A percentile compares a stretch with the other conserved stretches of the same genome.
Evolutionary conservation across 2,797 vertebrate genomes (phyloP).

Genomic region (Neoniphon sammara): DNA sequence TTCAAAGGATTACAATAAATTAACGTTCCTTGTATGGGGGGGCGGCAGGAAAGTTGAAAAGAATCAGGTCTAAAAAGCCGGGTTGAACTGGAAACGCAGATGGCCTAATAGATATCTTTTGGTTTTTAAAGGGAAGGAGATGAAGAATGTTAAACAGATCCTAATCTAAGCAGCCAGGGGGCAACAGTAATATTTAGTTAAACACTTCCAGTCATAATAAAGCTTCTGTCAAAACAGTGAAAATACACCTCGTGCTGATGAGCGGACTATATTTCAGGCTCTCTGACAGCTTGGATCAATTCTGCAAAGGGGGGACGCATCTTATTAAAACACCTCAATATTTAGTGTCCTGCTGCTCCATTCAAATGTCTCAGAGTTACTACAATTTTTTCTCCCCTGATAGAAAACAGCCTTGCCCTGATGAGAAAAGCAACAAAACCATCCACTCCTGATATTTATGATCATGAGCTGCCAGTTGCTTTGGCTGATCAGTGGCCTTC

Average conservation of each 20-base stretch:
- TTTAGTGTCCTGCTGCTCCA: conserved; percentile 13
- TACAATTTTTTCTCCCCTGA: conserved; percentile 46
- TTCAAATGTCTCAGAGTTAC: conserved; percentile 53
- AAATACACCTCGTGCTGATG: conserved; percentile 55
- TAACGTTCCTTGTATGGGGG: conserved; percentile 52
- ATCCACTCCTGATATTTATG: conserved; percentile 71
- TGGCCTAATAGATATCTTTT: conserved; percentile 66
- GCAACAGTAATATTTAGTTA: conserved; percentile 65
- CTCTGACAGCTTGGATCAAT: conserved; percentile 37
- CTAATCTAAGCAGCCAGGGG: conserved; percentile 67
- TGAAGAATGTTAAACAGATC: conserved; percentile 71
- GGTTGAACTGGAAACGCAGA: conserved; percentile 61
- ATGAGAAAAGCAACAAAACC: conserved; percentile 70
- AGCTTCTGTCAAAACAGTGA: conserved; percentile 68
- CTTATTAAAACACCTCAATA: conserved; percentile 54
- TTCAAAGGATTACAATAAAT: conserved; percentile 75
- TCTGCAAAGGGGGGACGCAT: conserved; percentile 35
- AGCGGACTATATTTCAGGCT: conserved; percentile 36
- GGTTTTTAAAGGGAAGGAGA: conserved; percentile 53
- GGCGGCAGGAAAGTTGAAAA: conserved; percentile 57
- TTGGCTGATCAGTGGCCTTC: conserved; percentile 56
- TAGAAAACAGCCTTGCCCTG: conserved; percentile 51
- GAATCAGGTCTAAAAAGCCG: conserved; percentile 63
- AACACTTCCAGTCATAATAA: conserved; percentile 75
- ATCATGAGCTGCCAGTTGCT: conserved; percentile 70